Conservation (phyloP, 2,797 vertebrate genomes). For the Cirrhinus molitorella region DNA sequence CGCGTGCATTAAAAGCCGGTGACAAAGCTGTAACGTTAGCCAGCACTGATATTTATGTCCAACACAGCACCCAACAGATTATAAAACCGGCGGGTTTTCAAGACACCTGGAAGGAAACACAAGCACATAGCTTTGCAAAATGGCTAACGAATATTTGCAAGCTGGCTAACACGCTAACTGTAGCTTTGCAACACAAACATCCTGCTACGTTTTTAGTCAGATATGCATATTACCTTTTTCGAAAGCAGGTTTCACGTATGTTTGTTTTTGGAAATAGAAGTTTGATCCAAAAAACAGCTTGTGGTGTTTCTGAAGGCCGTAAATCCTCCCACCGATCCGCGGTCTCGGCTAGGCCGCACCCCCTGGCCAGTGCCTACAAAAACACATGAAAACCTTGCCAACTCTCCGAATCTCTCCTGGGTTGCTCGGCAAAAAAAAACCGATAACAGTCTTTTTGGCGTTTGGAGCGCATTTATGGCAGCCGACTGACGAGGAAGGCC, state of each 20-base stretch:
- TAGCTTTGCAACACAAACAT: not conserved
- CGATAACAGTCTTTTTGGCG: not conserved
- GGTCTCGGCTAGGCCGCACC: slow-evolving; percentile 44
- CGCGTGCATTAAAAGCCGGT: not conserved
- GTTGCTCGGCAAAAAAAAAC: not conserved
- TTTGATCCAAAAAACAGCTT: not conserved
- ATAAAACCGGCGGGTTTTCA: not conserved
- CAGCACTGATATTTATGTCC: not conserved
- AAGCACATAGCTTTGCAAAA: slow-evolving; percentile 17
- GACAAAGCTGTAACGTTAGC: not conserved
- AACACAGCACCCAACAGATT: not conserved
- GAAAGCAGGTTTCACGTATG: not conserved
- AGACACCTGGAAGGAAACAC: not conserved
- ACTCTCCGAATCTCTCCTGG: not conserved
- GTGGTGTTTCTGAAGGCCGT: not conserved
- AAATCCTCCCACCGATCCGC: not conserved
- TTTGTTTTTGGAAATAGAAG: not conserved
- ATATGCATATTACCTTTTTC: slow-evolving; percentile 14
- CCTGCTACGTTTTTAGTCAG: not conserved
- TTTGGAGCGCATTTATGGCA: slow-evolving; percentile 16
- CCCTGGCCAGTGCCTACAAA: slow-evolving; percentile 6
- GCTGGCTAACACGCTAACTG: slow-evolving; percentile 70
- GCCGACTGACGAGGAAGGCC: not conserved
- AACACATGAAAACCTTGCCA: not conserved
- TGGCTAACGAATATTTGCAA: slow-evolving; percentile 46